Evolutionary conservation across 35 echinoderm and acorn worm genomes (phyloP).

Genomic region (Heliocidaris tuberculata): DNA sequence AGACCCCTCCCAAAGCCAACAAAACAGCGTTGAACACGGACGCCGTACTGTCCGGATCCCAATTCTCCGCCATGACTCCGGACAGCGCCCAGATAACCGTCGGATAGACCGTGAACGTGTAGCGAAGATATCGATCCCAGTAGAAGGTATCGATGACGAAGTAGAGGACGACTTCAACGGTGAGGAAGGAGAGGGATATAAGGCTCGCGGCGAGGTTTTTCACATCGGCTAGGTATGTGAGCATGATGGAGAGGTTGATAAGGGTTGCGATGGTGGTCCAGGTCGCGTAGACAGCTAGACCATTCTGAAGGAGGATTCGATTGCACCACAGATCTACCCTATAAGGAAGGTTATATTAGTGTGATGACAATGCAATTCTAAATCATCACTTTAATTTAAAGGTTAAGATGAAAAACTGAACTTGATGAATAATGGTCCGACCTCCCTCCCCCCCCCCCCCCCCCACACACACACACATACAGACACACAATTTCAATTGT

Average conservation of each 20-base stretch:
- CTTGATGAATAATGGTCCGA: neutral
- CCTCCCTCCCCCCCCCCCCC: too few species aligned
- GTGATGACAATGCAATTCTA: neutral
- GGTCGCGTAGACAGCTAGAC: conserved; percentile 73
- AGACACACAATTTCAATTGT: too few species aligned
- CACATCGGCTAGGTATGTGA: conserved; percentile 60
- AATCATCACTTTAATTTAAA: neutral
- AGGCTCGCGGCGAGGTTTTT: conserved; percentile 48
- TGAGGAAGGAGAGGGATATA: conserved; percentile 62
- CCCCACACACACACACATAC: too few species aligned
- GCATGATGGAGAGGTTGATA: conserved; percentile 69
- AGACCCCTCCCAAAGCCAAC: conserved; percentile 41
- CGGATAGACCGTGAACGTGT: conserved; percentile 77
- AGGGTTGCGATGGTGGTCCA: conserved; percentile 88
- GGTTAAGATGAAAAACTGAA: neutral
- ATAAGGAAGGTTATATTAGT: conserved; percentile 13
- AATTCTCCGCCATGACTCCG: conserved; percentile 67
- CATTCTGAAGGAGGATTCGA: conserved; percentile 82
- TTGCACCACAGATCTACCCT: conserved; percentile 66
- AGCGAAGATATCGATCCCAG: conserved; percentile 74
- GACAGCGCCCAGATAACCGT: conserved; percentile 70
- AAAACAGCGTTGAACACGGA: conserved; percentile 61
- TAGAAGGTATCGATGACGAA: conserved; percentile 70
- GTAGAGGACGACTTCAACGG: conserved; percentile 61
- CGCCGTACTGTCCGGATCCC: conserved; percentile 50